These are phyloP conservation scores for Falcaria lacertinaria DNA, from an alignment of 2,888 invertebrate genomes.

Conservation along the genomic window DNA sequence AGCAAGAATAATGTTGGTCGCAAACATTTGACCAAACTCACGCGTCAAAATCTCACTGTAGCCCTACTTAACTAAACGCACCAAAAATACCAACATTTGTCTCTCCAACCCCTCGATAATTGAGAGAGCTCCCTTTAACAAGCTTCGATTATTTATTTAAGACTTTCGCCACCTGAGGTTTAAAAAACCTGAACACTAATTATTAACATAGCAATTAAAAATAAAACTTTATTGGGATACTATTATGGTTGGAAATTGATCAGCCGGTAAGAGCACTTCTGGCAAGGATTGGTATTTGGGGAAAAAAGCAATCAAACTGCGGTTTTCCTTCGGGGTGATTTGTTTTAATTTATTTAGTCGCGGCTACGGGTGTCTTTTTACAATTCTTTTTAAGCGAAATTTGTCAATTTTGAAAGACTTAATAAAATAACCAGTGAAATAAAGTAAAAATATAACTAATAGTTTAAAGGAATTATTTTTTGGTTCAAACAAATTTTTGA, in stretches of 20 bases:
- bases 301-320: conserved; percentile 28
- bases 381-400: background rate
- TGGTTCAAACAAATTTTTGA: too few relatives aligned
- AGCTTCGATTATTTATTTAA: conserved; percentile 72
- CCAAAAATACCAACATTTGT: conserved; percentile 37
- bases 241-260: conserved; percentile 17
- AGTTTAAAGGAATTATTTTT: too few relatives aligned
- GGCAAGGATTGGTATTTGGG: conserved; percentile 23
- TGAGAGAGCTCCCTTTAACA: conserved; percentile 58
- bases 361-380: background rate
- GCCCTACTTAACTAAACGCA: conserved; percentile 17
- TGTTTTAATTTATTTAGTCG: conserved; percentile 14
- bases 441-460: too few relatives aligned
- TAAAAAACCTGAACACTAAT: conserved; percentile 55
- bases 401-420: too few relatives aligned
- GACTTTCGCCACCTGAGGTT: conserved; percentile 68
- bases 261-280: conserved; percentile 9
- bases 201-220: conserved; percentile 18
- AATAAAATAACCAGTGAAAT: too few relatives aligned
- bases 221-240: conserved; percentile 15
- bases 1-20: background rate
- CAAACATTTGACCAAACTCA: conserved; percentile 13
- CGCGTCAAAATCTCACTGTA: conserved; percentile 10
- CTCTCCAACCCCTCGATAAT: conserved; percentile 47
- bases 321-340: conserved; percentile 26